Base-by-base conservation (phyloP, 2,797 vertebrate species). In the Pangasius krempfi region DNA sequence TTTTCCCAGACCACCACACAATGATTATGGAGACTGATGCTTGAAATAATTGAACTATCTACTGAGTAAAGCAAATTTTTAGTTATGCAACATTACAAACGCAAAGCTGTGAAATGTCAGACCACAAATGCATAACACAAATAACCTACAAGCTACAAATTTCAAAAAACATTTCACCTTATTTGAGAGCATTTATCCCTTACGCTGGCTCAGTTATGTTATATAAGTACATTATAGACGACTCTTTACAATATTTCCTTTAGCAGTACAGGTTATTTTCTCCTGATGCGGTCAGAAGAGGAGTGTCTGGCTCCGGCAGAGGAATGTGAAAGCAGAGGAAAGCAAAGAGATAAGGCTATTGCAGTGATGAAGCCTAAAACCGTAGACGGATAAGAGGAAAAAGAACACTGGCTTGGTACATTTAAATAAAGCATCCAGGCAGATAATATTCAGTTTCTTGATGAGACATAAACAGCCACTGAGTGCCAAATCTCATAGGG, bases 241-340 rank as follows among this genome's bases (percentile, higher is more conserved):
- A 78, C 3, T 78, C n/a, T 79, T 56, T 58, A 37, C 50, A 80
- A 56, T 40, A 81, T 81, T 40, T 60, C 18, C 80, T 56, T 9
- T 20, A 86, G 47, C 72, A 60, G 6, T 54, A 73, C 14, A 75
- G 47, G 75, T 60, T 9, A 20, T 58, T 88, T 64, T 82, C 37
- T 73, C 50, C 52, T 85, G 52, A 56, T 40, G 79, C 1, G 1
- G 12, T 33, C 10, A 81, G 52, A 56, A 33, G 18, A 56, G 1
- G 20, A 50, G n/a, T 72, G 50, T 60, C 58, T 62, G 85, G 8
- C 44, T 90, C 72, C 47, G 66, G 30, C n/a, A 68, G 33, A 56
- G 73, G 33, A 89, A 93, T 90, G 92, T 88, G 81, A 86, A 90
- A 95, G 73, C 33, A 94, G 91, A 95, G 95, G 95, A 96, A 96